Base-by-base conservation (phyloP, 1,140 invertebrate species). In the Luehdorfia chinensis region DNA sequence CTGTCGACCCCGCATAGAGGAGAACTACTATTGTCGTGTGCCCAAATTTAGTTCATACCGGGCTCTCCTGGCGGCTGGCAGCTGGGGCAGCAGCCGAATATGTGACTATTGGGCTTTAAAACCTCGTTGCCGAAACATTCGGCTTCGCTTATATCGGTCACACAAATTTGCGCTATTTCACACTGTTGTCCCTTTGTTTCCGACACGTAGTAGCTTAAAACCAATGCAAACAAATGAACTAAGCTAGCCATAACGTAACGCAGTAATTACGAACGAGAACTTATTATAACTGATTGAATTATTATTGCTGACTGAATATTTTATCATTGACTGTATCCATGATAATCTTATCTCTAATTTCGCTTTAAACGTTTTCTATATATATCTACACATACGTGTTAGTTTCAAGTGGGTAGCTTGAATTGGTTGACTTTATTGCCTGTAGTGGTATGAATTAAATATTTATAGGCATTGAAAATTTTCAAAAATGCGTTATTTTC, bases 51-150 rank as follows among this genome's bases (percentile, higher is more conserved):
- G 19, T 37, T 27, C 47, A 49, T 61, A 67, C 59, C 56, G 9
- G 33, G 39, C 25, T 27, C 23, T 3, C 4, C 15, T 11, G 54
- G 30, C 1, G 21, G n/a, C 47, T 18, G 49, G 50, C 87, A 88
- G 9, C 62, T 62, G 3, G 85, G 84, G 59, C 87, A 88, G 51
- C 86, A 87, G 15, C 67, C 66, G 11, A 58, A 63, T 51, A 83
- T 58, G 15, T 32, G 53, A 2, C 43, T 16, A 39, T 81, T 73
- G 6, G 59, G 57, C 5, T 52, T 50, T 9, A 86, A 33, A 2
- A 63, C 64, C 32, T 71, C 41, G n/a, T 62, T 65, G 4, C 36
- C 32, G 9, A 47, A 52, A 43, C 85, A 88, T 21, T 79, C 70
- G 3, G 41, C 46, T 9, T 65, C 54, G 1, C 57, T 46, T n/a